Evolutionary conservation across 2,113 vertebrate genomes (phyloP), one percentile per base, ranked within the genome.

Genomic region (Alethe castanea): DNA sequence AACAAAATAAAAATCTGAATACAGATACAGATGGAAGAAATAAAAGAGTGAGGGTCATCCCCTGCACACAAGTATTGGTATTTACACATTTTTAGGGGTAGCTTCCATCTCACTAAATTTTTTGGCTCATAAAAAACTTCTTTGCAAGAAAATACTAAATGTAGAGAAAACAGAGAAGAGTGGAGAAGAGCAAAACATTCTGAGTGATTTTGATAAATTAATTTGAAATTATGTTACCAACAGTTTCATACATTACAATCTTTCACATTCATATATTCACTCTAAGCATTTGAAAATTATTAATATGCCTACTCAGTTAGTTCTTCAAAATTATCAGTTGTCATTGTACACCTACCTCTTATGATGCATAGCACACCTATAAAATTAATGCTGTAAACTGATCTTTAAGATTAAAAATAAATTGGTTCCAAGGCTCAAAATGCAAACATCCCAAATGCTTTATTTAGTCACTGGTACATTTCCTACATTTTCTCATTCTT

Each of bases 141-240:
- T 69, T 76, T 76, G 15, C 20, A 82, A 59, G 29, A 60, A 44
- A 69, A 86, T 38, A 24, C 15, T 69, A 79, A 91, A 79, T 69
- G 47, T 1, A 61, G 19, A 66, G 9, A 66, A 76, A 69, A 25
- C 12, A 52, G 36, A 77, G 24, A 35, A 42, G 11, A 44, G 26
- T 38, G 19, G 22, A 84, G 33, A 48, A 60, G 16, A 44, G 26
- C 23, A 95, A 91, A 94, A 65, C 6, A 66, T 70, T 83, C 14
- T 54, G 70, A 91, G 50, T 1, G 5, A 93, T 77, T 92, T 92
- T 91, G 85, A 94, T 77, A 82, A 94, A 91, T 94, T 85, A 77
- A 61, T 87, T 90, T 90, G 26, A 93, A 83, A 70, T 69, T 28
- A 60, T 92, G 42, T 85, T 88, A 57, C 76, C 2, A 11, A 33